Conservation (phyloP, 2,888 invertebrate genomes). For the Dryobota labecula region DNA sequence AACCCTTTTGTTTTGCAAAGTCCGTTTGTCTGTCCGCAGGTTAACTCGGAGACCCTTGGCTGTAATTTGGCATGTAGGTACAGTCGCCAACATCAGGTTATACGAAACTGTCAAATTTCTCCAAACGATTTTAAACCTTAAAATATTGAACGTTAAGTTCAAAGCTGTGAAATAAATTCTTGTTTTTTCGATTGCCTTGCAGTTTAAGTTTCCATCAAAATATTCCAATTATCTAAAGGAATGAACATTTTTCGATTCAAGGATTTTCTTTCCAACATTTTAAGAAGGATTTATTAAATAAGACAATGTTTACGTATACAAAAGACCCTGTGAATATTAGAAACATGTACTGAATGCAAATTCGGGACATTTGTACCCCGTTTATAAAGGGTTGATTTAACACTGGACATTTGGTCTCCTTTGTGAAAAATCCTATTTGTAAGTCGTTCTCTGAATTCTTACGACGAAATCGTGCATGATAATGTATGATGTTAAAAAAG, state of each 20-base stretch:
- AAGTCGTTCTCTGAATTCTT: conserved; percentile 31
- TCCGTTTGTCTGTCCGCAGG: neutral
- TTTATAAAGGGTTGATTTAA: conserved; percentile 59
- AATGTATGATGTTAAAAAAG: conserved; percentile 1
- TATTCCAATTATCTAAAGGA: too few species aligned
- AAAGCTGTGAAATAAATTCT: too few species aligned
- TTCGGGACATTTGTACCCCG: conserved; percentile 33
- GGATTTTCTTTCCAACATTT: too few species aligned
- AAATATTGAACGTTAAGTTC: too few species aligned
- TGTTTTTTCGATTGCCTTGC: too few species aligned
- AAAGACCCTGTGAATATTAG: conserved; percentile 18
- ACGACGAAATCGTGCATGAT: conserved; percentile 31
- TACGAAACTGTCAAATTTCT: too few species aligned
- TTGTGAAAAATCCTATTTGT: conserved; percentile 59
- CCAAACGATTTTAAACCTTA: too few species aligned
- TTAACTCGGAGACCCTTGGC: neutral
- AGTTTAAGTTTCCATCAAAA: too few species aligned
- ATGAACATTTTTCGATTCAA: too few species aligned
- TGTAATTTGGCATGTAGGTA: neutral
- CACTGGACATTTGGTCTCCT: conserved; percentile 53
- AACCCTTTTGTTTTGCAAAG: neutral
- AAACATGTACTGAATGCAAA: conserved; percentile 44
- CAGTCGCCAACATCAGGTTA: too few species aligned
- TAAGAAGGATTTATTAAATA: too few species aligned
- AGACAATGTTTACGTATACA: conserved; percentile 7